phyloP scores from a whole-genome alignment of 2,888 invertebrate genomes.

The Diloba caeruleocephala region DNA sequence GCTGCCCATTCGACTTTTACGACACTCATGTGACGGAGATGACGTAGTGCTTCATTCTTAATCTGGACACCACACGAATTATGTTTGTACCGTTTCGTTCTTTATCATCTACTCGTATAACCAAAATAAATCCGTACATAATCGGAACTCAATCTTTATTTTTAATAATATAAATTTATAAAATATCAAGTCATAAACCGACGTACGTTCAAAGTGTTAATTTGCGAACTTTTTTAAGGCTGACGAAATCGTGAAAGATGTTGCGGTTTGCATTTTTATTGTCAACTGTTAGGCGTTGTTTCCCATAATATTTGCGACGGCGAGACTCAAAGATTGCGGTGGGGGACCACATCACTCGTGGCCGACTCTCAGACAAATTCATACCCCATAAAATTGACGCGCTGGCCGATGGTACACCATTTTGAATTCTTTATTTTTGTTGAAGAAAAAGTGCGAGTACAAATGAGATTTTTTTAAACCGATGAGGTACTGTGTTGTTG shows the following conservation, averaged over 20 bases:
- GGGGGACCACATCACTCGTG: constrained; percentile 67
- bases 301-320: constrained; percentile 69
- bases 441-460: constrained; percentile 25
- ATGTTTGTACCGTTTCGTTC: no score
- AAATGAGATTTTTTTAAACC: constrained; percentile 52
- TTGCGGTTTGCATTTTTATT: constrained; percentile 61
- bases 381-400: constrained; percentile 72
- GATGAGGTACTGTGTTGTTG: constrained; percentile 6
- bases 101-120: no score
- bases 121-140: no score
- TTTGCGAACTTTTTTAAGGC: constrained; percentile 20
- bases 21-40: no score
- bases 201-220: constrained; percentile 26
- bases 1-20: no score
- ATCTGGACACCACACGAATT: no score
- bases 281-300: constrained; percentile 56
- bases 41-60: no score
- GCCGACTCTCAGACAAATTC: constrained; percentile 65
- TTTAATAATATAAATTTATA: constrained; percentile 9
- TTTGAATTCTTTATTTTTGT: constrained; percentile 30
- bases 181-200: constrained; percentile 6
- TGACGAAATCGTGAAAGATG: constrained; percentile 49
- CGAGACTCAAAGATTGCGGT: constrained; percentile 60
- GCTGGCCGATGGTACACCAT: constrained; percentile 36
- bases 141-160: no score